Evolutionary conservation across 1,140 invertebrate species (phyloP).

Genomic region (Pentalonia nigronervosa): DNA sequence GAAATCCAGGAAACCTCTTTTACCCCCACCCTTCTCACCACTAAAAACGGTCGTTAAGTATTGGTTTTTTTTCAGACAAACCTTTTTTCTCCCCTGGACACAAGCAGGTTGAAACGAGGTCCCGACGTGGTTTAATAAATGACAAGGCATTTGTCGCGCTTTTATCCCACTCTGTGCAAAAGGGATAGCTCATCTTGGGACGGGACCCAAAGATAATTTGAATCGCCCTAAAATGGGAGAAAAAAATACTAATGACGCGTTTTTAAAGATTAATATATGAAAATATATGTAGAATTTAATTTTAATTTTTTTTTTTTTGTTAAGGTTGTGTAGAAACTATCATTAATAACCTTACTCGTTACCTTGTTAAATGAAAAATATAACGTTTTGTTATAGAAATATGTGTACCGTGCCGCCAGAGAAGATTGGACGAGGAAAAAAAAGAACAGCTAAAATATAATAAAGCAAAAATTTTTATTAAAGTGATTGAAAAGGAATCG

Average conservation of each 20-base stretch:
- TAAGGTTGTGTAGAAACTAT: constrained; percentile 39
- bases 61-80: constrained; percentile 52
- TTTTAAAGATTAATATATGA: constrained; percentile 56
- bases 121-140: constrained; percentile 53
- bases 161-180: constrained; percentile 40
- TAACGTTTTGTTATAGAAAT: constrained; percentile 48
- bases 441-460: constrained; percentile 41
- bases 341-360: constrained; percentile 42
- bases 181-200: constrained; percentile 53
- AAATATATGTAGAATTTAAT: constrained; percentile 44
- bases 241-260: constrained; percentile 55
- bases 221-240: constrained; percentile 32
- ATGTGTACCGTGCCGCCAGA: constrained; percentile 45
- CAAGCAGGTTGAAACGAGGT: constrained; percentile 51
- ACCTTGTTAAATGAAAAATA: constrained; percentile 50
- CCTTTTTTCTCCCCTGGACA: constrained; percentile 46
- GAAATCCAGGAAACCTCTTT: constrained; percentile 50
- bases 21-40: neutral
- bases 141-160: constrained; percentile 55
- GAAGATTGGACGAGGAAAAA: constrained; percentile 45
- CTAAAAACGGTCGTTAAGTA: constrained; percentile 56
- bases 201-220: constrained; percentile 54
- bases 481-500: constrained; percentile 49
- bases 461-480: constrained; percentile 55
- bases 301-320: constrained; percentile 47